Base-by-base conservation (phyloP, 1,140 invertebrate species). In the Euglossa dilemma region DNA sequence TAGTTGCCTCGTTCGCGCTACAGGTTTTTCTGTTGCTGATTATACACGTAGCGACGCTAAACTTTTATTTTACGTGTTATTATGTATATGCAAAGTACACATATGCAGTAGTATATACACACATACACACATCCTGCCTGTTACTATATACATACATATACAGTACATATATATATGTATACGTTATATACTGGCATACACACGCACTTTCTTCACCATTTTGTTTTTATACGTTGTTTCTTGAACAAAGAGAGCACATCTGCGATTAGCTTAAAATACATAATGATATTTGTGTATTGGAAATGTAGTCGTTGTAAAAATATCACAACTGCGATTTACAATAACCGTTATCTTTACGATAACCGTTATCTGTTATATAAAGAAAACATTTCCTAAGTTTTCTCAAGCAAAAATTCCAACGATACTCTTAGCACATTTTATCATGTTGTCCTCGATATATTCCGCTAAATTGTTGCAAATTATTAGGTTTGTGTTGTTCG, bases 81-180 rank as follows among this genome's bases (percentile, higher is more conserved):
- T 85, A 85, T 85, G 78, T 90, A 84, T 87, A 88, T 84, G 87
- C 83, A 89, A 86, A 86, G 59, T 83, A 72, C 81, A 83, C 67
- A 59, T 52, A 67, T 72, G 57, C 64, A n/a, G 16, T 66, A 67
- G 25, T 83, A 79, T 64, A 25, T 70, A 70, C n/a, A 57, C 59
- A 64, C 25, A 72, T 56, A 71, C n/a, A 80, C 45, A 43, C 36
- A 8, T 63, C 23, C 66, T 54, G n/a, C 28, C n/a, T 25, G 82
- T 85, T 59, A 83, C 63, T 88, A 80, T 84, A 79, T 87, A 83
- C 77, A 56, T 86, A 80, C 86, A 61, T 84, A 83, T 87, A 84
- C 76, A 54, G n/a, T 86, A 84, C 85, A 59, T 76, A 80, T 87
- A 57, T 87, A 85, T 86, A 81, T 89, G 80, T 83, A 52, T 87